These are phyloP conservation scores for Shargacucullia verbasci DNA, from an alignment of 2,888 invertebrate genomes.

Conservation along the genomic window DNA sequence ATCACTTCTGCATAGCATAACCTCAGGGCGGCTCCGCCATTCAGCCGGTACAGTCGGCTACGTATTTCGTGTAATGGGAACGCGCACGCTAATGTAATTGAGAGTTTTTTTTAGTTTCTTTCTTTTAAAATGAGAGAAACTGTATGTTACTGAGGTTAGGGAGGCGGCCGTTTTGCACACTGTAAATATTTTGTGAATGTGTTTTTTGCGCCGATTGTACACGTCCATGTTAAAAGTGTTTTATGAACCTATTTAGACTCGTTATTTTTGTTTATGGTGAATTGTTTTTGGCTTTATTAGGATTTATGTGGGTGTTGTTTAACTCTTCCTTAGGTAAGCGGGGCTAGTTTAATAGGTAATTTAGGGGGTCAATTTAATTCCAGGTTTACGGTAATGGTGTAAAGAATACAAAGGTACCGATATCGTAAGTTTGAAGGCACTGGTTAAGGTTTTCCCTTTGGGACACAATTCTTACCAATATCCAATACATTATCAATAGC, in stretches of 20 bases:
- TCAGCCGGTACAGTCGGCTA: slow-evolving; percentile 44
- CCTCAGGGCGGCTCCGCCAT: slow-evolving; percentile 46
- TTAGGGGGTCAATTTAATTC: not conserved
- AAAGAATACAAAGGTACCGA: too few relatives aligned
- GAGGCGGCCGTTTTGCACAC: slow-evolving; percentile 48
- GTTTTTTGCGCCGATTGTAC: slow-evolving; percentile 56
- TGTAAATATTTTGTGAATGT: slow-evolving; percentile 50
- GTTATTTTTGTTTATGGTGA: slow-evolving; percentile 56
- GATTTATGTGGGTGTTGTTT: slow-evolving; percentile 34
- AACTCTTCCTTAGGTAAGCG: slow-evolving; percentile 5
- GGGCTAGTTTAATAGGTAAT: not conserved
- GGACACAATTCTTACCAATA: too few relatives aligned
- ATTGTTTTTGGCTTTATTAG: slow-evolving; percentile 52
- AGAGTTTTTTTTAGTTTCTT: slow-evolving; percentile 70
- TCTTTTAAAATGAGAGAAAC: slow-evolving; percentile 69
- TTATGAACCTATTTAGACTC: slow-evolving; percentile 61
- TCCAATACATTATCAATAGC: too few relatives aligned
- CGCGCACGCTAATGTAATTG: slow-evolving; percentile 83
- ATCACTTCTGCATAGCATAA: slow-evolving; percentile 50
- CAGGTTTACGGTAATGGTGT: too few relatives aligned
- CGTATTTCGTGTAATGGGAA: slow-evolving; percentile 73
- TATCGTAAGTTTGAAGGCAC: too few relatives aligned
- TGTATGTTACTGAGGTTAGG: slow-evolving; percentile 67
- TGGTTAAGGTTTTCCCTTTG: too few relatives aligned
- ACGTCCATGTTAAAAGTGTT: slow-evolving; percentile 55